Evolutionary conservation across 2,888 invertebrate species (phyloP), one percentile per base, ranked within the genome.

Genomic region (Acronicta alni): DNA sequence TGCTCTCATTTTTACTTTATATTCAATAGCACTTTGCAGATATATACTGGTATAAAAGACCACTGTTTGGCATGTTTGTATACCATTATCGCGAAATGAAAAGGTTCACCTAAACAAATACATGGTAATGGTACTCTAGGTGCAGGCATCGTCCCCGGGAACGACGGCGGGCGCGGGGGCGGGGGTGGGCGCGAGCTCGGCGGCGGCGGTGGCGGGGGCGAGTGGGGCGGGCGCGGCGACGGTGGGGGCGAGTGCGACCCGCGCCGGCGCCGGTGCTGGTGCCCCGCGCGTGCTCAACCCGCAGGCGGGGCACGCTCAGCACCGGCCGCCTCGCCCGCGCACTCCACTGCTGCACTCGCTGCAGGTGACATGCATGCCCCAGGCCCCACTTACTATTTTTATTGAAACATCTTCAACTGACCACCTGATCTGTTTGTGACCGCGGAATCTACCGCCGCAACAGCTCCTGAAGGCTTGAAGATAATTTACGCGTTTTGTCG

Each of bases 281-380:
- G 68, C 85, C 0, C 90, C 91, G 45, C 91, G 92, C 41, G 80
- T 91, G 20, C 83, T 92, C 20, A 89, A 88, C 82, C 80, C 90
- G 60, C 90, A 89, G 77, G 87, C 89, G n/a, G 72, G 79, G 46
- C 86, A 85, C 57, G 82, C 81, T 44, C 86, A 85, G 54, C 88
- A 85, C 57, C 87, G 90, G 16, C 83, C 89, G 35, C 86, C 88
- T 17, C 67, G 89, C 14, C 86, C 89, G 6, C 77, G 90, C 47
- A 83, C 90, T 0, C 89, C 90, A 0, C 61, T 87, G 8, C 79
- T 76, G 9, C 87, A 76, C 18, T 65, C 79, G 14, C 65, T 80
- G 30, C 83, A 88, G 85, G 89, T 75, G 30, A 45, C 82, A 58
- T 26, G 47, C 67, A 48, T 39, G 17, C 16, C 9, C n/a, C n/a